phyloP scores from a whole-genome alignment of 1,140 invertebrate genomes.

The Panulirus ornatus region DNA sequence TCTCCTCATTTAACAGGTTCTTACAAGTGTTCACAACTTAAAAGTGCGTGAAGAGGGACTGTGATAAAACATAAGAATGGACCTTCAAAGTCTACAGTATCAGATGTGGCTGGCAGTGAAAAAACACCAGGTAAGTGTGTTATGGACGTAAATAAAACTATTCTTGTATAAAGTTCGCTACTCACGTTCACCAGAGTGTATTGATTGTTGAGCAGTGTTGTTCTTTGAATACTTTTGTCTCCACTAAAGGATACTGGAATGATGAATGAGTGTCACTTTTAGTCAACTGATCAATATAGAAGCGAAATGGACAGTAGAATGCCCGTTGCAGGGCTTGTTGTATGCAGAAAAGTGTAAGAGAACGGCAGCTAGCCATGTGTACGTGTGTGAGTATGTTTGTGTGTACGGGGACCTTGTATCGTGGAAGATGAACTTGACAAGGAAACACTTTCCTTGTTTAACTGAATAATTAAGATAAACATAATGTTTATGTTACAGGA shows the following conservation, averaged over 20 bases:
- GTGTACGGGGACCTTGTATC: background rate
- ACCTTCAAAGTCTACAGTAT: conserved; percentile 77
- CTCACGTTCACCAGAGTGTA: conserved; percentile 27
- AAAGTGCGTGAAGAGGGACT: conserved; percentile 14
- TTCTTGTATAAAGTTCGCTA: conserved; percentile 49
- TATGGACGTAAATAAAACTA: conserved; percentile 34
- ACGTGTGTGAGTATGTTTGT: too few species aligned
- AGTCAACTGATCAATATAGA: background rate
- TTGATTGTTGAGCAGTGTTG: conserved; percentile 2
- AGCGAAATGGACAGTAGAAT: background rate
- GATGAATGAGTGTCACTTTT: background rate
- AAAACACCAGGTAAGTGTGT: conserved; percentile 78
- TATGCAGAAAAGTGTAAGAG: background rate
- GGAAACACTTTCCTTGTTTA: background rate
- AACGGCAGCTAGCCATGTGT: background rate
- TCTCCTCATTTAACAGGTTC: conserved; percentile 29
- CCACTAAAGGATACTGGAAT: background rate
- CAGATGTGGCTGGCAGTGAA: conserved; percentile 78
- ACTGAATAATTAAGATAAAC: background rate
- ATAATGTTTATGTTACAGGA: too few species aligned
- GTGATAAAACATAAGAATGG: conserved; percentile 76
- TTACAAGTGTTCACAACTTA: conserved; percentile 42
- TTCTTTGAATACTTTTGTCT: conserved; percentile 20
- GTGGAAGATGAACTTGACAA: background rate
- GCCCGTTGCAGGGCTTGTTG: background rate